phyloP scores from a whole-genome alignment of 2,797 vertebrate species.

The Scolopax bukidnonensis region DNA sequence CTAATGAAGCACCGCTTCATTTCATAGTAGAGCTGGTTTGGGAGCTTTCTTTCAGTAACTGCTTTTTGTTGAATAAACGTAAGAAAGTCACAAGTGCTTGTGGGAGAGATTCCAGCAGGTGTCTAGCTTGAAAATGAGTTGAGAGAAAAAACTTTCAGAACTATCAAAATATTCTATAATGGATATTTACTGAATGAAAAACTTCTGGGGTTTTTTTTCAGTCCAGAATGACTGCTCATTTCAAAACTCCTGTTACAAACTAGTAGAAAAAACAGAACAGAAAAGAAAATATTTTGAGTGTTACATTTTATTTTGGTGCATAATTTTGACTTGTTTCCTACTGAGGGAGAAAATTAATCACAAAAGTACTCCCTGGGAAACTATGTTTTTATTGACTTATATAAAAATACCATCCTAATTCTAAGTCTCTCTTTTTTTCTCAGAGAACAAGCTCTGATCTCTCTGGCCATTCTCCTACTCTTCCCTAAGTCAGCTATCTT shows the following conservation, averaged over 20 bases:
- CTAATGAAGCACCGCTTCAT: background rate
- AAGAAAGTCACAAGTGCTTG: background rate
- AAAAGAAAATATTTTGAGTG: background rate
- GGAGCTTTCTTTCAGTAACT: background rate
- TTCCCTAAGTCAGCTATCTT: background rate
- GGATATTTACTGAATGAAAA: background rate
- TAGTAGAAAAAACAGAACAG: background rate
- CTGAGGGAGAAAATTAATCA: background rate
- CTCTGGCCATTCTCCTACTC: background rate
- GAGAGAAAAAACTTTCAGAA: background rate
- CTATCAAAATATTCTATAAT: background rate
- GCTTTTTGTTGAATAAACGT: background rate
- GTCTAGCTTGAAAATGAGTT: background rate
- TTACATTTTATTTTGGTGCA: background rate
- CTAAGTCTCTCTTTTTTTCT: background rate
- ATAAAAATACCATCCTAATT: background rate
- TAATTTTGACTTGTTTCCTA: background rate
- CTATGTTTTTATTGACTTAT: background rate
- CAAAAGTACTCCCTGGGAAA: background rate
- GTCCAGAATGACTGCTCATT: background rate
- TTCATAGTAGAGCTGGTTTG: background rate
- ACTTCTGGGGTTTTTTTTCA: fast-evolving
- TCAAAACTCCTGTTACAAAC: background rate
- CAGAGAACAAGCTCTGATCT: background rate
- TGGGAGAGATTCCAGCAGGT: background rate